Evolutionary conservation across 2,888 invertebrate species (phyloP), one percentile per base, ranked within the genome.

Genomic region (Hanleya hanleyi): DNA sequence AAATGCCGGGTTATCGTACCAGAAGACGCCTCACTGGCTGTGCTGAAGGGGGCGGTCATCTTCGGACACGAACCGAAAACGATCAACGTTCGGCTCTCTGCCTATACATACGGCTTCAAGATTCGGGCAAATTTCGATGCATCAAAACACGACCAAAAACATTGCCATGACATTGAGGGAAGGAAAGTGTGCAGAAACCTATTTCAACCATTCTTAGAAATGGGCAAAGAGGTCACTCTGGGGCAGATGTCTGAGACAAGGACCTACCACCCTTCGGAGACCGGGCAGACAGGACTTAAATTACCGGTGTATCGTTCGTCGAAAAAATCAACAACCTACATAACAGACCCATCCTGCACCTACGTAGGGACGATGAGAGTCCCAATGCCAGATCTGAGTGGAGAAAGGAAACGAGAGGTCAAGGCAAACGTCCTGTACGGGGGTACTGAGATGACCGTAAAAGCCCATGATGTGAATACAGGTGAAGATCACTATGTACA

Each of bases 381-480:
- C 0, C 71, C 77, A 1, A 75, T 81, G 67, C 75, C 76, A 0
- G 76, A 79, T 32, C 73, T 74, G 7, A 69, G 70, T 29, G 77
- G 75, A 1, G 75, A 70, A 12, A 22, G 57, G 0, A 41, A 77
- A 0, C 50, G 78, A 33, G 33, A 69, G 5, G 71, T 77, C 1
- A 68, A 66, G 0, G 81, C 76, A 0, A 57, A 68, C 6, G 70
- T 81, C 68, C 75, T 75, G 15, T 80, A 77, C 41, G 81, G 81
- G 9, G 80, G 79, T 0, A 78, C 81, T 9, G 77, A 80, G 57
- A 29, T 81, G 5, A 62, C 71, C 12, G 80, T 81, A 0, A 49
- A 70, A n/a, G 78, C 79, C 9, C 67, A 22, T 22, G 71, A 74
- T 7, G 49, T 62, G 38, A 69, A 68, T 0, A 72, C 77, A 0